Evolutionary conservation across 2,888 invertebrate genomes (phyloP).

Genomic region (Lochmaea crataegi): DNA sequence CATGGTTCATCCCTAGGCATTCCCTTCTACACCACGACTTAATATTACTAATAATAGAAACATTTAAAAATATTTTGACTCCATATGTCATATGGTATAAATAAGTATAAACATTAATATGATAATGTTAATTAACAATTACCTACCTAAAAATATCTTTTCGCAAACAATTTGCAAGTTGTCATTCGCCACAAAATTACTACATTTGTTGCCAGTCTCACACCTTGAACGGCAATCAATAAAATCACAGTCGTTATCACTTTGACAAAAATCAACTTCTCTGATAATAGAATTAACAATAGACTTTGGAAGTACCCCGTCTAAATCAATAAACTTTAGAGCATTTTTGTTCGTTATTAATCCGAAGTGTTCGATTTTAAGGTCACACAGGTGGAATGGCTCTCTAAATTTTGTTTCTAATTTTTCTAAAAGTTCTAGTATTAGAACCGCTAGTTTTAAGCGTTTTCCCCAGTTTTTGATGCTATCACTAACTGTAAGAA

Average conservation of each 20-base stretch:
- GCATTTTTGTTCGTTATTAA: constrained; percentile 65
- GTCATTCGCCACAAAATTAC: constrained; percentile 70
- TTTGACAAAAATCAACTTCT: constrained; percentile 64
- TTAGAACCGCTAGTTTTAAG: constrained; percentile 70
- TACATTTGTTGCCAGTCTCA: constrained; percentile 68
- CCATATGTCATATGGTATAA: too few species aligned
- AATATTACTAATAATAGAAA: too few species aligned
- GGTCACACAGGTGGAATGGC: constrained; percentile 75
- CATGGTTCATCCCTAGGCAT: too few species aligned
- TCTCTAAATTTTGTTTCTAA: constrained; percentile 71
- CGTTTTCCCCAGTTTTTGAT: constrained; percentile 70
- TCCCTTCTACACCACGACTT: too few species aligned
- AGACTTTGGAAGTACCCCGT: constrained; percentile 71
- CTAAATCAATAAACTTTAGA: constrained; percentile 74
- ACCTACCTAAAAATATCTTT: constrained; percentile 73
- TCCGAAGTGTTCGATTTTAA: constrained; percentile 77
- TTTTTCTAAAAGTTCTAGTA: constrained; percentile 72
- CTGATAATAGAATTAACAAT: constrained; percentile 67
- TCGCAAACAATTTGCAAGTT: constrained; percentile 77
- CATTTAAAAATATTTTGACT: too few species aligned
- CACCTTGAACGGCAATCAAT: constrained; percentile 76
- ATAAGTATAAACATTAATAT: not conserved
- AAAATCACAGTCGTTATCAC: constrained; percentile 75
- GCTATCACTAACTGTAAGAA: constrained; percentile 68
- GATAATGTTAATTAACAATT: too few species aligned